Base-by-base conservation (phyloP, 2,888 invertebrate species). In the Campoplex nolae region DNA sequence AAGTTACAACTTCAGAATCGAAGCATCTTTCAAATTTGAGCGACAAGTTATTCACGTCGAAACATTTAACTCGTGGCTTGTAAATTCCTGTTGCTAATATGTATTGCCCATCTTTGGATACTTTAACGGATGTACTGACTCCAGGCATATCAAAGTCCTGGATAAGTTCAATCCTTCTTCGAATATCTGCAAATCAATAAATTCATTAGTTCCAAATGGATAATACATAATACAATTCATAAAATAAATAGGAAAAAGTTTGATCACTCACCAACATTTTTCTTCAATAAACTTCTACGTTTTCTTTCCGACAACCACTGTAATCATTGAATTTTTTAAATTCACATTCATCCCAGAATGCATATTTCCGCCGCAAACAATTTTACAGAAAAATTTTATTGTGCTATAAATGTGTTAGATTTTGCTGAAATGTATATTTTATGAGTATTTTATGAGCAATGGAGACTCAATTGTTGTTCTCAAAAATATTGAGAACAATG, bases 61-160 rank as follows among this genome's bases (percentile, higher is more conserved):
- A 99, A 95, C 99, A 99, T 94, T 98, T 97, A 0, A 99, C 95
- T 91, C 99, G 96, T 0, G 99, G 99, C 93, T 99, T 99, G 94
- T 99, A 99, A 88, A 97, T 98, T 73, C 99, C 99, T 54, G 99
- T 97, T 1, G 98, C 98, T 93, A 99, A 95, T 87, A 99, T 97
- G 93, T 98, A 99, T 89, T 99, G 97, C 28, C 98, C 98, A 95
- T 99, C 99, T 90, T 96, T 97, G 11, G 99, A 98, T 88, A 98
- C 96, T 92, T 96, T 96, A 38, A 99, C 96, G 77, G 96, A 96
- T 28, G 97, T 97, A 92, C 99, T 98, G 0, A 99, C 96, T 74
- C 97, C 98, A 42, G 99, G 99, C 99, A 99, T 99, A 91, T 99
- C 98, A 96, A 99, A 99, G 93, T 99, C 99, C 95, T 99, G 99